Evolutionary conservation across 2,797 vertebrate species (phyloP).

Genomic region (Manis pentadactyla): DNA sequence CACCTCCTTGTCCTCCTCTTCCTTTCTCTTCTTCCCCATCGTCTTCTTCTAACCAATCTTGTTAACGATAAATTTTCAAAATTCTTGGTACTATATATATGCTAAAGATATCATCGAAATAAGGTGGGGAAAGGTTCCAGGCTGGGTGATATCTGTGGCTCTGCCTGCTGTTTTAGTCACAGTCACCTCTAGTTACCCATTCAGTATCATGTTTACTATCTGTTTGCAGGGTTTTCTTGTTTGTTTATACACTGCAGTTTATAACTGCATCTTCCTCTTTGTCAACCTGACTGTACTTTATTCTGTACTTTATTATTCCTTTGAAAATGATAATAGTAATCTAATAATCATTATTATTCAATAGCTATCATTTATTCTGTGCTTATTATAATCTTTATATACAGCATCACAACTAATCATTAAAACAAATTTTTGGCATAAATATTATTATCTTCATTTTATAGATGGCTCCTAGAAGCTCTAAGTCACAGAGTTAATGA

Average conservation of each 20-base stretch:
- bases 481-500: not conserved
- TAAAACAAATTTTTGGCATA: not conserved
- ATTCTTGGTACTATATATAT: not conserved
- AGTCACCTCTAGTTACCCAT: not conserved
- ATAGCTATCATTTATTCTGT: not conserved
- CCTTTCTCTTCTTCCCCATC: not conserved
- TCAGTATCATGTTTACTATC: not conserved
- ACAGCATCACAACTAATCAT: not conserved
- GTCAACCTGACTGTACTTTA: not conserved
- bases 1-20: not conserved
- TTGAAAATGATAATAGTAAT: not conserved
- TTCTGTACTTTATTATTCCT: not conserved
- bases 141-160: not conserved
- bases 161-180: not conserved
- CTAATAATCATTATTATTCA: not conserved
- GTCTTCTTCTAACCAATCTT: not conserved
- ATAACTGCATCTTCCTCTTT: too few species aligned
- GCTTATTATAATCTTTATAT: not conserved
- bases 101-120: slow-evolving; percentile 1
- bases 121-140: not conserved
- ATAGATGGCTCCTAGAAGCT: not conserved
- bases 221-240: not conserved
- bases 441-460: not conserved
- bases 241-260: not conserved
- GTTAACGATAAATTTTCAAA: not conserved